Evolutionary conservation across 1,140 invertebrate species (phyloP).

Genomic region (Drosophila virilis): DNA sequence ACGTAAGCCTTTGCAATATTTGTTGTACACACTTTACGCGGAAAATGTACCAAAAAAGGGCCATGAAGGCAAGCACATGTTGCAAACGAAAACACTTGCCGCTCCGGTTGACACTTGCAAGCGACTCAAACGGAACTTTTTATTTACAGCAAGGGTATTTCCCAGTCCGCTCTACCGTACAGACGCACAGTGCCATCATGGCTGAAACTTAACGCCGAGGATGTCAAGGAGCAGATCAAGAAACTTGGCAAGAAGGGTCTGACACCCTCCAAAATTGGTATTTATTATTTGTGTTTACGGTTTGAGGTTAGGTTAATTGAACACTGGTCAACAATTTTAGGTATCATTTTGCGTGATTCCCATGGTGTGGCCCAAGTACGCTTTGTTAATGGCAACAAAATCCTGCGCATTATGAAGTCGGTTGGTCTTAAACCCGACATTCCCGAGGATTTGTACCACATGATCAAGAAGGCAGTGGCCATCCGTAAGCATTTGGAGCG

Average conservation of each 20-base stretch:
- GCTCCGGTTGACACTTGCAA: slow-evolving; percentile 4
- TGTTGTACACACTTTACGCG: neutral
- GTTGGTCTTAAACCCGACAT: slow-evolving; percentile 98
- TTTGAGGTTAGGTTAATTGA: slow-evolving; percentile 71
- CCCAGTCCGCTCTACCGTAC: slow-evolving; percentile 99
- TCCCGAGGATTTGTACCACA: slow-evolving; percentile 98
- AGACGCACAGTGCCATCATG: slow-evolving; percentile 98
- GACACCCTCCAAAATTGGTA: slow-evolving; percentile 99
- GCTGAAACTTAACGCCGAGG: slow-evolving; percentile 98
- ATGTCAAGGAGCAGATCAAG: slow-evolving; percentile 99
- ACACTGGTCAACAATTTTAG: slow-evolving; percentile 85
- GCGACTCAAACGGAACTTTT: slow-evolving; percentile 25
- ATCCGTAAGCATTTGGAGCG: slow-evolving; percentile 99
- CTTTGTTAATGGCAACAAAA: slow-evolving; percentile 98
- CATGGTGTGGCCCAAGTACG: slow-evolving; percentile 99
- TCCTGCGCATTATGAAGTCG: slow-evolving; percentile 98
- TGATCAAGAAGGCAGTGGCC: slow-evolving; percentile 99
- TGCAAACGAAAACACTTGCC: slow-evolving; percentile 43
- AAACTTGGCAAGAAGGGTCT: slow-evolving; percentile 99
- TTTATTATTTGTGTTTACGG: slow-evolving; percentile 62
- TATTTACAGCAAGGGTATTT: slow-evolving; percentile 99
- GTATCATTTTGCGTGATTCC: slow-evolving; percentile 99
- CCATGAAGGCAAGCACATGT: slow-evolving; percentile 55
- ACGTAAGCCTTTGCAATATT: neutral
- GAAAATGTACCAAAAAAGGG: neutral